Evolutionary conservation across 2,888 invertebrate species (phyloP), one percentile per base, ranked within the genome.

Genomic region (Pseudeuparius sepicola): DNA sequence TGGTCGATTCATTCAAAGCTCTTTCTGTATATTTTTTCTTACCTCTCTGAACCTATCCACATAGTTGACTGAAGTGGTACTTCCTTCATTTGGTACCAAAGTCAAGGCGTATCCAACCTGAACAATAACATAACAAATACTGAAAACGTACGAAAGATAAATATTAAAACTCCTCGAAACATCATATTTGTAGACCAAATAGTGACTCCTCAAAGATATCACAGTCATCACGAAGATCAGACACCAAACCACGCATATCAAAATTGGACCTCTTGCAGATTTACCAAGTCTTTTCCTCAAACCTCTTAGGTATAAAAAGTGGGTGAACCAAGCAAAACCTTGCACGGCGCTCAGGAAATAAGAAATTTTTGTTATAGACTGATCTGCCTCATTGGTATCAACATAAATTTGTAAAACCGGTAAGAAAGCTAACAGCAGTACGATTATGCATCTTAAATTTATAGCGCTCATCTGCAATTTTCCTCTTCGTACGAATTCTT

Each of bases 261-360:
- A 53, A 6, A 75, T 63, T 1, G 88, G 83, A 1, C 92, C 92
- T 24, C 88, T 67, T 40, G 81, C 71, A 63, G 78, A 80, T 40
- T 72, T 55, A 1, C 71, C 68, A 24, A 79, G 62, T 45, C 74
- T 67, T 48, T 67, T 70, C 47, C 78, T 75, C 35, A 86, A 60
- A 3, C 78, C 75, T 46, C 84, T 63, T 48, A 73, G 70, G 59
- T 79, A 84, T 43, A 80, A 73, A 48, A 83, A 74, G 61, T 93
- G 90, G 11, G 86, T 69, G 33, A 82, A 63, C 92, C 92, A 92
- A 28, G 83, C 70, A 28, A 87, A 60, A 44, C 77, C 75, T 55
- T 85, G 73, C 3, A 80, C 70, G 25, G 77, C 76, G 14, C 75
- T 73, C 27, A 77, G 63, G 25, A 87, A 69, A 53, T 82, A 78